These are phyloP conservation scores for Sebastes itinus DNA, from an alignment of 2,797 vertebrate species.

Conservation along the genomic window DNA sequence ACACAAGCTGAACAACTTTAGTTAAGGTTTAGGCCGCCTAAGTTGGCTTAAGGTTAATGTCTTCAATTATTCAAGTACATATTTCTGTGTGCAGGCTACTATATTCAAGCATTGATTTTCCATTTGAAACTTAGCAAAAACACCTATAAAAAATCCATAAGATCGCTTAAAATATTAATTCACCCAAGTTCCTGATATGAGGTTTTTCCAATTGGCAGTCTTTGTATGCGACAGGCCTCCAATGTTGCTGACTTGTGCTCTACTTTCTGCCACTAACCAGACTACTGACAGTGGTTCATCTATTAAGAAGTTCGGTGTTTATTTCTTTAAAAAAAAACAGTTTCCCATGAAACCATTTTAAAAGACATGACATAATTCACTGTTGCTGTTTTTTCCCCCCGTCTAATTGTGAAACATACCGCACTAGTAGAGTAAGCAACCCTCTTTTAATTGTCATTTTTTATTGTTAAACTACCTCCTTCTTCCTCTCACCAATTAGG, in stretches of 20 bases:
- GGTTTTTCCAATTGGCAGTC: not conserved
- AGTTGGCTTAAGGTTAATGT: not conserved
- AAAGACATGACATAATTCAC: slow-evolving; percentile 33
- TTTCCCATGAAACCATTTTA: slow-evolving; percentile 17
- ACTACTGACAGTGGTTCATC: not conserved
- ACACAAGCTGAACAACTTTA: not conserved
- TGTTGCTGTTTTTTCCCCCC: not conserved
- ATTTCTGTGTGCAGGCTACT: not conserved
- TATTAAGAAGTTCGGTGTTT: not conserved
- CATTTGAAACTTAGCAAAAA: not conserved
- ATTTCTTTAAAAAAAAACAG: not conserved
- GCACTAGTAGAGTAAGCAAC: slow-evolving; percentile 44
- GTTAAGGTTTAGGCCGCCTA: not conserved
- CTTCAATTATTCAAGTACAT: not conserved
- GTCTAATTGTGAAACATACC: slow-evolving; percentile 47
- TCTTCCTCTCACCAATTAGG: slow-evolving; percentile 85
- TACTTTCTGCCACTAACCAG: not conserved
- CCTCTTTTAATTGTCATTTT: slow-evolving; percentile 68
- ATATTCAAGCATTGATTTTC: not conserved
- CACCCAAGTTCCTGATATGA: not conserved
- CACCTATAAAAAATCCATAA: not conserved
- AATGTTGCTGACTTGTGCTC: not conserved
- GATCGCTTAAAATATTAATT: not conserved
- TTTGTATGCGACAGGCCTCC: not conserved
- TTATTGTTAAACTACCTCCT: slow-evolving; percentile 82